Conservation (phyloP, 2,797 vertebrate genomes). For the Ctenochaetus hawaiiensis region DNA sequence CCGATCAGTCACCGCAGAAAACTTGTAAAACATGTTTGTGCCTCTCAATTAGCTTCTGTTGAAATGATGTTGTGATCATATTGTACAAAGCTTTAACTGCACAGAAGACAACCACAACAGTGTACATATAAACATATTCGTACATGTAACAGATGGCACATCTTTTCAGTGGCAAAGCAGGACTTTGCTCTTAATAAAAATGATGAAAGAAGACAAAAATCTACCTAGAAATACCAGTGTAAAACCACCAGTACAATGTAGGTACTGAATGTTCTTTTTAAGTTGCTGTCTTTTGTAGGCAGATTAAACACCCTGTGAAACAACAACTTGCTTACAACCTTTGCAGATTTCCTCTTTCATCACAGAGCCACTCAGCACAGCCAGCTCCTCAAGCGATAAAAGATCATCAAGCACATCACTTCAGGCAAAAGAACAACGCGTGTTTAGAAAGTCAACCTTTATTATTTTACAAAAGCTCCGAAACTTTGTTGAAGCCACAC, state of each 20-base stretch:
- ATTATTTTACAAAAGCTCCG: conserved; percentile 7
- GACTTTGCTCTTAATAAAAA: conserved; percentile 1
- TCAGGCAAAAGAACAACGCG: conserved; percentile 26
- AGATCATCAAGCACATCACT: conserved; percentile 28
- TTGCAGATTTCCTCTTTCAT: conserved; percentile 31
- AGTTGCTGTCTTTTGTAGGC: conserved; percentile 12
- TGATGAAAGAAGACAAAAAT: no score
- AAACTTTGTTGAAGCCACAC: not conserved
- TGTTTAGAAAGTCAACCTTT: conserved; percentile 5
- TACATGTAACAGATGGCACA: not conserved
- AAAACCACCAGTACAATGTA: no score
- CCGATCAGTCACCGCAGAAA: not conserved
- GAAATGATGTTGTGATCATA: not conserved
- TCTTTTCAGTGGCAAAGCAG: not conserved
- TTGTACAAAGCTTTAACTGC: not conserved
- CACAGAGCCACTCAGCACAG: conserved; percentile 34
- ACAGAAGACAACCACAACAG: not conserved
- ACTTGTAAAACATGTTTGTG: not conserved
- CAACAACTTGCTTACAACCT: conserved; percentile 32
- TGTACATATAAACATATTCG: not conserved
- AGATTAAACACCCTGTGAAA: conserved; percentile 26
- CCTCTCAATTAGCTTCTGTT: not conserved
- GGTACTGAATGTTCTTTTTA: no score
- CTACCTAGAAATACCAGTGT: no score
- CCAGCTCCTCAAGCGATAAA: conserved; percentile 8